Percentiles rank a stretch among this genome's conserved stretches.
Conservation (phyloP, 2,888 invertebrate genomes). For the Trissoscelio sp. region DNA sequence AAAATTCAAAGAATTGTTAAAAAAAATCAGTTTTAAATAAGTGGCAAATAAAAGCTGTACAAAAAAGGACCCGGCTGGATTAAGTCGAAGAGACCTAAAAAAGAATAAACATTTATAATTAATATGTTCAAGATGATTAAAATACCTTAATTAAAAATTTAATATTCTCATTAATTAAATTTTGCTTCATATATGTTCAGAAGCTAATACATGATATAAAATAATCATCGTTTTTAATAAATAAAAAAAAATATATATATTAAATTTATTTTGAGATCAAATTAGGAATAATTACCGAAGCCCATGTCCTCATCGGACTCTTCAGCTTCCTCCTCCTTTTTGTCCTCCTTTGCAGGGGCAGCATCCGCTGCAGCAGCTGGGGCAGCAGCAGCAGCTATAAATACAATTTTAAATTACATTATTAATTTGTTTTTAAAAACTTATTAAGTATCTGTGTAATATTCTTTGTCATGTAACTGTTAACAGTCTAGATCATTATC, state of each 20-base stretch:
- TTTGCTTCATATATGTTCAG: conserved; percentile 37
- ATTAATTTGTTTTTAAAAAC: no score
- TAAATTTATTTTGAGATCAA: no score
- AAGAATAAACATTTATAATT: neutral
- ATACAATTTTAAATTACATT: neutral
- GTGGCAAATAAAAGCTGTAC: conserved; percentile 68
- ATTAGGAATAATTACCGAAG: conserved; percentile 93
- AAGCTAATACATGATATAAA: conserved; percentile 56
- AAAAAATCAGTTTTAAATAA: no score
- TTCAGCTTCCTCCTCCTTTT: conserved; percentile 91
- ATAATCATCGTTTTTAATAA: conserved; percentile 54
- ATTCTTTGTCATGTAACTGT: neutral
- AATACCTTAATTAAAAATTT: no score
- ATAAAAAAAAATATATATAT: no score
- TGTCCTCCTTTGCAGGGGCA: conserved; percentile 88
- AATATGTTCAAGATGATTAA: no score
- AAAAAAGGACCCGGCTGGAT: conserved; percentile 35
- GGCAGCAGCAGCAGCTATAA: conserved; percentile 81
- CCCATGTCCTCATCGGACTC: conserved; percentile 97
- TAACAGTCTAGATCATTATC: conserved; percentile 33
- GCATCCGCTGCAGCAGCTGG: conserved; percentile 87
- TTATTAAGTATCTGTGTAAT: no score
- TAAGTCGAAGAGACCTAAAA: conserved; percentile 63
- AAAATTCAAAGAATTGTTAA: no score
- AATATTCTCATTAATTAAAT: conserved; percentile 19